Base-by-base conservation (phyloP, 2,888 invertebrate species). In the Hydriomena furcata region DNA sequence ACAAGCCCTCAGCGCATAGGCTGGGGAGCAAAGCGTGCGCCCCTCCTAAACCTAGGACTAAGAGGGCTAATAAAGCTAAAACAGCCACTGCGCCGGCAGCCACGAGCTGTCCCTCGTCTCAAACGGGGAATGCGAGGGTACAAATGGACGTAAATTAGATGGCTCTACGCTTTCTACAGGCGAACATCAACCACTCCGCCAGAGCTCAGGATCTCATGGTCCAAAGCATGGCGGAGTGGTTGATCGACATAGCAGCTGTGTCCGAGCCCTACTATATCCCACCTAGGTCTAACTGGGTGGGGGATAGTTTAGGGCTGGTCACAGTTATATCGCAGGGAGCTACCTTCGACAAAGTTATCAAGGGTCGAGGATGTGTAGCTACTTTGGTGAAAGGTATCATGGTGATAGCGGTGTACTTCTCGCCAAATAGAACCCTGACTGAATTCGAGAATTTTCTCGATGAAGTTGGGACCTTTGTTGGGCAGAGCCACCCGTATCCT, bases 181-280 rank as follows among this genome's bases (percentile, higher is more conserved):
- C 21, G 23, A 44, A 44, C 10, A 0, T 44, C 20, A 41, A 41
- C 34, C 41, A 34, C 44, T 51, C 7, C 20, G 27, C 38, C 17
- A 46, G 41, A 11, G 21, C 36, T 13, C 36, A 44, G 11, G 35
- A 44, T 20, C 17, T 44, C 7, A 6, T 36, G 5, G 0, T 34
- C 10, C 44, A 44, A 17, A 20, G 31, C 38, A 32, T 38, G 32
- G 32, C 46, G 11, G 17, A 46, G 38, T 38, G 38, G 38, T 23
- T 30, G 21, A 45, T 45, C 0, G 21, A 45, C 4, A 10, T 45
- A 3, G 31, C 36, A 3, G 8, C 30, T 0, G 17, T 37, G 0
- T 11, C 44, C 2, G 44, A 45, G 10, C 44, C 44, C 2, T 45
- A 45, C 7, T 30, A 7, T 7, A 24, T 45, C 3, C 36, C 23